These are phyloP conservation scores for Tapirus terrestris DNA, from an alignment of 2,113 vertebrate species.

Conservation along the genomic window DNA sequence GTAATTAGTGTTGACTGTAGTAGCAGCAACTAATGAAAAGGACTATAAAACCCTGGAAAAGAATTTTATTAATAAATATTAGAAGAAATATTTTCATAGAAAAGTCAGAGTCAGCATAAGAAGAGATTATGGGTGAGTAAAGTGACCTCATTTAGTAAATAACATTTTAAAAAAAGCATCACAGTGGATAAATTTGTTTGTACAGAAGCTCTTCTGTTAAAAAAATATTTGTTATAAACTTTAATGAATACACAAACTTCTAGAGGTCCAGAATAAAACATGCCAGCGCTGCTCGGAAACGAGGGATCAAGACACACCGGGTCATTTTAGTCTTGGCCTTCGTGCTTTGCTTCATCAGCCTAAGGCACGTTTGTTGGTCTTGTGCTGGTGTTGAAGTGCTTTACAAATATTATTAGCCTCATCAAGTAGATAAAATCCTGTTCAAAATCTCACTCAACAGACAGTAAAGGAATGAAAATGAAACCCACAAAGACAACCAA, in stretches of 20 bases:
- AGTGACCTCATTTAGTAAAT: constrained; percentile 34
- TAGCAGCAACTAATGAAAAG: not conserved
- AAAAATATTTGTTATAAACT: not conserved
- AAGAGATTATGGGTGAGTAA: constrained; percentile 30
- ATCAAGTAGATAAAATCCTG: not conserved
- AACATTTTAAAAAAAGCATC: not conserved
- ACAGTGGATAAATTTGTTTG: not conserved
- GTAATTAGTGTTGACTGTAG: constrained; percentile 56
- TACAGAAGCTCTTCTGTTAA: not conserved
- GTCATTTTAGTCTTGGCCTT: not conserved
- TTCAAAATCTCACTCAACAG: not conserved
- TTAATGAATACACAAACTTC: not conserved
- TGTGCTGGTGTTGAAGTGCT: not conserved
- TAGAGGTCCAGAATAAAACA: not conserved
- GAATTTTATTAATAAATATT: constrained; percentile 56
- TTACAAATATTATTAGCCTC: not conserved
- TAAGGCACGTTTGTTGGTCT: not conserved
- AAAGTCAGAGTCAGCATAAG: not conserved
- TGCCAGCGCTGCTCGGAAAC: not conserved
- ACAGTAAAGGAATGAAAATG: not conserved
- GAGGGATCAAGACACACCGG: not conserved
- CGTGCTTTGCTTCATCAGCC: fast-evolving
- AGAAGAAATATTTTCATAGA: constrained; percentile 50
- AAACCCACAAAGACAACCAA: not conserved
- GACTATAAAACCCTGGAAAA: not conserved